Percentiles rank a stretch among this genome's conserved stretches.
Conservation (phyloP, 2,797 vertebrate species). For the Anabacerthia variegaticeps region DNA sequence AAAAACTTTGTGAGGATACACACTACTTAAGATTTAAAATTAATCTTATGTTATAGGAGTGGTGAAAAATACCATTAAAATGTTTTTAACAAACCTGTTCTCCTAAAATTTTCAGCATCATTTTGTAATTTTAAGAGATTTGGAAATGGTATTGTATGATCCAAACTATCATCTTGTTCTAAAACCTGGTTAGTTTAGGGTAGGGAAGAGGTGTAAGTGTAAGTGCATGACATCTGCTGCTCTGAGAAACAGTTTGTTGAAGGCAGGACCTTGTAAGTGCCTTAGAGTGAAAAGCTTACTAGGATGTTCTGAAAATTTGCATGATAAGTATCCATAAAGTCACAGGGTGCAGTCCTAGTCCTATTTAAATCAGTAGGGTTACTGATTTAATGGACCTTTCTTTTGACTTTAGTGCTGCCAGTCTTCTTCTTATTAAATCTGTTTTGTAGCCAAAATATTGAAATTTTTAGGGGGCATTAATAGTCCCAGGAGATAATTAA, state of each 20-base stretch:
- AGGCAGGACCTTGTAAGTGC: slow-evolving; percentile 14
- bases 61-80: background rate
- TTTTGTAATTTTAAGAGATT: background rate
- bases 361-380: slow-evolving; percentile 55
- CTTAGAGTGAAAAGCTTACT: slow-evolving; percentile 49
- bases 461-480: background rate
- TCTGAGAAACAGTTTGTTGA: background rate
- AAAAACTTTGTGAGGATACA: background rate
- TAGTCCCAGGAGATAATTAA: slow-evolving; percentile 42
- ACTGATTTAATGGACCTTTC: slow-evolving; percentile 61
- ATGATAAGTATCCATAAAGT: slow-evolving; percentile 25
- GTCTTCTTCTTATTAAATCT: slow-evolving; percentile 41
- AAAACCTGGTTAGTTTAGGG: background rate
- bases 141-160: background rate
- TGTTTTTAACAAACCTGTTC: background rate
- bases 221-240: background rate
- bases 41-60: background rate
- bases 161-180: background rate
- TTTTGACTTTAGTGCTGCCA: slow-evolving; percentile 6
- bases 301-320: slow-evolving; percentile 52
- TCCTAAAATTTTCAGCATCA: background rate
- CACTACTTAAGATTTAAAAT: background rate
- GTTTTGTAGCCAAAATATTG: slow-evolving; percentile 28
- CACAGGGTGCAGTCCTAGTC: slow-evolving; percentile 16
- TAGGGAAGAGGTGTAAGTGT: background rate